Evolutionary conservation across 2,888 invertebrate genomes (phyloP).

Genomic region (Eumacrocentrus americanus): DNA sequence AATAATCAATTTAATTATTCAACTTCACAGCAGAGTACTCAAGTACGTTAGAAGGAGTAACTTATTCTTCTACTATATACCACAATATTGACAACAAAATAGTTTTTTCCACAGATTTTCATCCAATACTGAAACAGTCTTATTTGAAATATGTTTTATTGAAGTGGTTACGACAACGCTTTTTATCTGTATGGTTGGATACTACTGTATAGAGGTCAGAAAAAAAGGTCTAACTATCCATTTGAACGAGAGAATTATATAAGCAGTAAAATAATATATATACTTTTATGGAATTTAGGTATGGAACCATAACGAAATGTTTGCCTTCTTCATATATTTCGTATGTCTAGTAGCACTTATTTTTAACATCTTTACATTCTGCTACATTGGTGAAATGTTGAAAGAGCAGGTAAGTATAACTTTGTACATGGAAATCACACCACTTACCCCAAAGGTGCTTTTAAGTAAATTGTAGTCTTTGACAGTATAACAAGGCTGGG

Average conservation of each 20-base stretch:
- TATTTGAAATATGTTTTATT: conserved; percentile 23
- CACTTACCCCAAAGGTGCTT: too few species aligned
- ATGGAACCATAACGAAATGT: conserved; percentile 35
- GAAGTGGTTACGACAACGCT: conserved; percentile 13
- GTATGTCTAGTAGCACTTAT: conserved; percentile 29
- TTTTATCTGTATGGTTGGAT: conserved; percentile 23
- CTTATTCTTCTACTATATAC: too few species aligned
- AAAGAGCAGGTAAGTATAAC: background rate
- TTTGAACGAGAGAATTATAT: background rate
- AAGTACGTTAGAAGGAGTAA: too few species aligned
- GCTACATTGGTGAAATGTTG: background rate
- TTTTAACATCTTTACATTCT: conserved; percentile 38
- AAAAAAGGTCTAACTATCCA: background rate
- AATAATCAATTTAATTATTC: too few species aligned
- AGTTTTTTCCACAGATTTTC: conserved; percentile 23
- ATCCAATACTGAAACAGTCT: conserved; percentile 13
- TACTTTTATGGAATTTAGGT: conserved; percentile 24
- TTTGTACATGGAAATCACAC: too few species aligned
- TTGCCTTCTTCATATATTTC: conserved; percentile 34
- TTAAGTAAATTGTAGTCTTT: too few species aligned
- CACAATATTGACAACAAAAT: background rate
- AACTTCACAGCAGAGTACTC: too few species aligned
- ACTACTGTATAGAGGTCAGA: conserved; percentile 23
- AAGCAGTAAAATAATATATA: background rate
- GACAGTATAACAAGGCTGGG: too few species aligned